Conservation (phyloP, 2,888 invertebrate species). For the Heteropelma amictum region DNA sequence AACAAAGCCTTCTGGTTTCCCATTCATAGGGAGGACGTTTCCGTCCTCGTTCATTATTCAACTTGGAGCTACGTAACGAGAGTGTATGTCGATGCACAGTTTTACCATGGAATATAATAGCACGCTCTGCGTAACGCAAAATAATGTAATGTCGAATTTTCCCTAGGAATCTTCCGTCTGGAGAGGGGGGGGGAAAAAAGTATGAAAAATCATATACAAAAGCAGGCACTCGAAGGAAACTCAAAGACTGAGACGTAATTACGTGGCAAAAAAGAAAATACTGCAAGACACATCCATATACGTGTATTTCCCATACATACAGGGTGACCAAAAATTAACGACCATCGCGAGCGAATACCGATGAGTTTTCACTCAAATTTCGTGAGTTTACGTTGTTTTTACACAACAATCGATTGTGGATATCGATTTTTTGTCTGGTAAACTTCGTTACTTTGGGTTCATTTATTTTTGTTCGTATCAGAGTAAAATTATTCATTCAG, state of each 20-base stretch:
- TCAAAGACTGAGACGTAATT: constrained; percentile 45
- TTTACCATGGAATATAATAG: not conserved
- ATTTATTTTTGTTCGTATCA: too few species aligned
- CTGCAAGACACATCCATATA: too few species aligned
- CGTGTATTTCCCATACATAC: too few species aligned
- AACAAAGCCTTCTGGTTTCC: constrained; percentile 50
- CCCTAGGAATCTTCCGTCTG: not conserved
- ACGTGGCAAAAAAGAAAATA: not conserved
- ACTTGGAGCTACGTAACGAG: constrained; percentile 45
- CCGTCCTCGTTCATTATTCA: constrained; percentile 50
- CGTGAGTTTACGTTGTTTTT: too few species aligned
- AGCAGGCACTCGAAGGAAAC: not conserved
- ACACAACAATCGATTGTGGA: too few species aligned
- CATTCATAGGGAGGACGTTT: constrained; percentile 55
- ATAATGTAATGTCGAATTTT: constrained; percentile 11
- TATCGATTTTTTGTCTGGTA: too few species aligned
- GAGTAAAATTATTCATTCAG: too few species aligned
- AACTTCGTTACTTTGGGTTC: too few species aligned
- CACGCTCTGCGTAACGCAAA: not conserved
- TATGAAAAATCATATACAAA: constrained; percentile 9
- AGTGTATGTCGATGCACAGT: constrained; percentile 23
- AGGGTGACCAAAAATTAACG: too few species aligned
- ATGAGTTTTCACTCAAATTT: too few species aligned
- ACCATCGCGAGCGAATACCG: too few species aligned
- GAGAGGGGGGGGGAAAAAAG: not conserved